Base-by-base conservation (phyloP, 2,888 invertebrate species). In the Theretra japonica region DNA sequence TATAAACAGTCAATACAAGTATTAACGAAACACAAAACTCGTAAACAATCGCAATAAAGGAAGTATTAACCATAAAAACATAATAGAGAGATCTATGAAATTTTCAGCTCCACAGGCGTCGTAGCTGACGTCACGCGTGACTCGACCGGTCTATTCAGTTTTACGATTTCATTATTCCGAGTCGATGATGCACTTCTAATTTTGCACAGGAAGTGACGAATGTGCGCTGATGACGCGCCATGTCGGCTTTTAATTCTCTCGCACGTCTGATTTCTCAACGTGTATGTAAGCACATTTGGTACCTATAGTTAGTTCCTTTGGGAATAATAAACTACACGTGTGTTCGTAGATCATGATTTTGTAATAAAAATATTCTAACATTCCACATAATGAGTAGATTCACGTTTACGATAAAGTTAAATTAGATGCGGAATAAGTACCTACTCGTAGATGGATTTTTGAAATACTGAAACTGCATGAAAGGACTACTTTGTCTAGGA, bases 151-250 rank as follows among this genome's bases (percentile, higher is more conserved):
- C 23, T 65, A 65, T 48, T 65, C 23, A 48, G 65, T 48, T 48
- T 65, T 11, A 48, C 65, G 65, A 65, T 65, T 65, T 48, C 65
- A 65, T 65, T 65, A 65, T 65, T 48, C 48, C 3, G 41, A 41
- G 62, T 4, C 65, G 41, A 65, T 65, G 65, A 65, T 65, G 65
- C 65, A 65, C 65, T 41, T n/a, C 65, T 65, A 65, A 65, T 65
- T 65, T 48, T 65, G 48, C 41, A 23, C 15, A 23, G 65, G 65
- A 65, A 65, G 65, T 65, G 65, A 48, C 41, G 65, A 65, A 65
- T 48, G 48, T 23, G 6, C 48, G 41, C 41, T 41, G 41, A 41
- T 65, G 65, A 65, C 65, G 41, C 23, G 23, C 23, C 65, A 48
- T 7, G 48, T 23, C 17, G 23, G 23, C 25, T 62, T 65, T 65